These are phyloP conservation scores for Lasioglossum marginatum DNA, from an alignment of 2,888 invertebrate genomes.

Conservation along the genomic window DNA sequence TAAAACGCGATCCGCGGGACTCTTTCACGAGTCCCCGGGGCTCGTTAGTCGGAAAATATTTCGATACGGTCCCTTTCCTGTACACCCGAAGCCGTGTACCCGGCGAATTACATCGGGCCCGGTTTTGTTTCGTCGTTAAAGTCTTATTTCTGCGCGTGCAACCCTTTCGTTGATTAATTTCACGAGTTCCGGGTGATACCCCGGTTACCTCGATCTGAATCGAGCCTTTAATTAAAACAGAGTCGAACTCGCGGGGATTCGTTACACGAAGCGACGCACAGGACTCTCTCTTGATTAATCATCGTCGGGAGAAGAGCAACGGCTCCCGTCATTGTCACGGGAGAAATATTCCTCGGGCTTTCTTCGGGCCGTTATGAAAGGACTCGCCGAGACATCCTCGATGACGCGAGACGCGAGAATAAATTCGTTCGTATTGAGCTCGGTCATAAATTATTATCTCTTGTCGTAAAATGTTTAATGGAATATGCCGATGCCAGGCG, in stretches of 20 bases:
- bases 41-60: conserved; percentile 55
- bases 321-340: conserved; percentile 6
- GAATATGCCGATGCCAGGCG: background rate
- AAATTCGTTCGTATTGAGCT: background rate
- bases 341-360: background rate
- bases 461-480: background rate
- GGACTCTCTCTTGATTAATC: background rate
- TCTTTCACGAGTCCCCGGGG: conserved; percentile 13
- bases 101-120: conserved; percentile 10
- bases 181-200: background rate
- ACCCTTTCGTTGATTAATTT: conserved; percentile 23
- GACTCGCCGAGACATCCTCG: background rate
- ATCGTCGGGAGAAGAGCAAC: background rate
- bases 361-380: background rate
- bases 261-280: background rate
- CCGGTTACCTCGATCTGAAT: background rate
- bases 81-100: background rate
- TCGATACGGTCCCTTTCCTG: conserved; percentile 36
- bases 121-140: conserved; percentile 19
- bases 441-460: background rate
- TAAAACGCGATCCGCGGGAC: conserved; percentile 37
- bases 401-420: background rate
- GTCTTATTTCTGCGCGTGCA: background rate
- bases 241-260: background rate
- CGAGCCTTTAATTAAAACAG: conserved; percentile 6